Conservation (phyloP, 2,888 invertebrate species). For the Eupithecia pulchellata region DNA sequence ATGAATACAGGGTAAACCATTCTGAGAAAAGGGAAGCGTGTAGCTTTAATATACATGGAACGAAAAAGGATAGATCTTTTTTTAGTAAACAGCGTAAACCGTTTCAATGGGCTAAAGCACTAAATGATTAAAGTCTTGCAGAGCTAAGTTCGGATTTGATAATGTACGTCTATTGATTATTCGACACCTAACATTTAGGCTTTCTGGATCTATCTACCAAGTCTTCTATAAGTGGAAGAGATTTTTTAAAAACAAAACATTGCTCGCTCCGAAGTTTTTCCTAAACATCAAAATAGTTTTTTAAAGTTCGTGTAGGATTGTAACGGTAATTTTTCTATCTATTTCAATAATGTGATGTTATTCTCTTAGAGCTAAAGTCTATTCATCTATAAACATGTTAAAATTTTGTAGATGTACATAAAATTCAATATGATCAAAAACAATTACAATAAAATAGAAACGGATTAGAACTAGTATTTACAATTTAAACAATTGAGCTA, state of each 20-base stretch:
- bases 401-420: background rate
- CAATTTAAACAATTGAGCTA: too few relatives aligned
- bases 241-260: background rate
- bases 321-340: background rate
- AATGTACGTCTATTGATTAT: background rate
- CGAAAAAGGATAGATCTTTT: background rate
- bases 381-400: background rate
- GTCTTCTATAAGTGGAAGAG: background rate
- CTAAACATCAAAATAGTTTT: background rate
- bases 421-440: too few relatives aligned
- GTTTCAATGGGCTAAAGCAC: background rate
- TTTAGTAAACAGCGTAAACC: background rate
- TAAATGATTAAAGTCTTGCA: background rate
- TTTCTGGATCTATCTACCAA: background rate
- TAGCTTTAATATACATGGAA: background rate
- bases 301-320: background rate
- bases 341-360: background rate
- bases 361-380: background rate
- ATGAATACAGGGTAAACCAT: background rate
- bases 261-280: background rate
- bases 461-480: too few relatives aligned
- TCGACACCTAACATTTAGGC: background rate
- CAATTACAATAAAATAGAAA: too few relatives aligned
- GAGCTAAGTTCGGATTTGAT: background rate
- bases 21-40: background rate